phyloP scores from a whole-genome alignment of 2,113 vertebrate species.

The Anoura caudifer region DNA sequence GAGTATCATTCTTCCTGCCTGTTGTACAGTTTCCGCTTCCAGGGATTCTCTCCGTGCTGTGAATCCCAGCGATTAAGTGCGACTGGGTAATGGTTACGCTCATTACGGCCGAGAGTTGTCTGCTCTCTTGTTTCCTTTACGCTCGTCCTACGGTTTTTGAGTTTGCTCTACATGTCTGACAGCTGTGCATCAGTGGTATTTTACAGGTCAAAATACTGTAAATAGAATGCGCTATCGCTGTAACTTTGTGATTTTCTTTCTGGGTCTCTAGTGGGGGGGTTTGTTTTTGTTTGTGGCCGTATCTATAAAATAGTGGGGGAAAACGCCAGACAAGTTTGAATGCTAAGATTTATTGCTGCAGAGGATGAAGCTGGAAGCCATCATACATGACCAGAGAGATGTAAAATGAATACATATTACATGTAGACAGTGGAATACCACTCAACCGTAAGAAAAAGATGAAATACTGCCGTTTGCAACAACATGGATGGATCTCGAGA shows the following conservation, averaged over 20 bases:
- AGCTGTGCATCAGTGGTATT: constrained; percentile 9
- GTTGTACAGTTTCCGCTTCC: background rate
- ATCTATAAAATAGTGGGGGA: constrained; percentile 1
- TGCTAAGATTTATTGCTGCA: constrained; percentile 1
- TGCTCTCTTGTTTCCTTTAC: background rate
- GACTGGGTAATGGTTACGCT: background rate
- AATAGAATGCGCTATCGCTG: background rate
- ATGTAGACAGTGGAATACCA: too few relatives aligned
- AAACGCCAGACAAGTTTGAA: constrained; percentile 6
- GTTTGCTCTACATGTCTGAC: background rate
- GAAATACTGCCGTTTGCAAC: too few relatives aligned
- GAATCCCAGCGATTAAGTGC: constrained; percentile 1
- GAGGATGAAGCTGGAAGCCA: background rate
- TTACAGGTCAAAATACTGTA: background rate
- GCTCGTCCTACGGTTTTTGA: background rate
- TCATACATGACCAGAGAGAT: background rate
- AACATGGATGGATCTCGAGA: too few relatives aligned
- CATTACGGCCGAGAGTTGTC: background rate
- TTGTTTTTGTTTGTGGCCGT: constrained; percentile 20
- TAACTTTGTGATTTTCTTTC: constrained; percentile 28
- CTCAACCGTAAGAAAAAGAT: too few relatives aligned
- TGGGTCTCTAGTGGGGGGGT: background rate
- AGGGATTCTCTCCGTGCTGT: constrained; percentile 30
- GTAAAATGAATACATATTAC: background rate
- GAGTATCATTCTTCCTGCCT: background rate